A percentile compares a stretch with the other conserved stretches of the same genome.
phyloP scores from a whole-genome alignment of 1,140 invertebrate genomes.

The Solenopsis invicta region DNA sequence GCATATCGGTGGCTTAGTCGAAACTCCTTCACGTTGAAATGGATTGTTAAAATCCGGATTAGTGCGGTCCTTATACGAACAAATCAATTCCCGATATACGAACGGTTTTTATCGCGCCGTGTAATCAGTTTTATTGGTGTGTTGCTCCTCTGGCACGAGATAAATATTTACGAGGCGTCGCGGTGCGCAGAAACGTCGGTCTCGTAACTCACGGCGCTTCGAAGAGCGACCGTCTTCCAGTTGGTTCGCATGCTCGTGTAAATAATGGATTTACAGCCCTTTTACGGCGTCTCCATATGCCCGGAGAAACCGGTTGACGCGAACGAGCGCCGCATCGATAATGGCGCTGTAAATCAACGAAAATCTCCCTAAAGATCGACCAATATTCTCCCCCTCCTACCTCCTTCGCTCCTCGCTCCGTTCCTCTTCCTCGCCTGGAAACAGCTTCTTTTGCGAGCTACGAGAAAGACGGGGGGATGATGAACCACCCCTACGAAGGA shows the following conservation, averaged over 20 bases:
- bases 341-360: constrained; percentile 61
- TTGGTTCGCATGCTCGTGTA: constrained; percentile 42
- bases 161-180: constrained; percentile 72
- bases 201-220: constrained; percentile 62
- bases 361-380: constrained; percentile 63
- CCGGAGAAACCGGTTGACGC: constrained; percentile 40
- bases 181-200: constrained; percentile 29
- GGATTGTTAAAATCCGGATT: background rate
- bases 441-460: constrained; percentile 26
- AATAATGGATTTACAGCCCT: constrained; percentile 63
- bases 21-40: background rate
- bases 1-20: background rate
- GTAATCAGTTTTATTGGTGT: constrained; percentile 71
- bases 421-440: background rate
- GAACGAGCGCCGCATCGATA: constrained; percentile 38
- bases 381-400: background rate
- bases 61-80: background rate
- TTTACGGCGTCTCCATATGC: constrained; percentile 59
- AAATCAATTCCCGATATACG: constrained; percentile 68
- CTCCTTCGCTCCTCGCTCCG: no score
- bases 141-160: constrained; percentile 59
- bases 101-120: constrained; percentile 61
- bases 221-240: constrained; percentile 63
- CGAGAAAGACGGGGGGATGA: background rate
- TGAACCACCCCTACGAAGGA: background rate